Evolutionary conservation across 2,797 vertebrate genomes (phyloP).

Genomic region (Hippoglossus hippoglossus): DNA sequence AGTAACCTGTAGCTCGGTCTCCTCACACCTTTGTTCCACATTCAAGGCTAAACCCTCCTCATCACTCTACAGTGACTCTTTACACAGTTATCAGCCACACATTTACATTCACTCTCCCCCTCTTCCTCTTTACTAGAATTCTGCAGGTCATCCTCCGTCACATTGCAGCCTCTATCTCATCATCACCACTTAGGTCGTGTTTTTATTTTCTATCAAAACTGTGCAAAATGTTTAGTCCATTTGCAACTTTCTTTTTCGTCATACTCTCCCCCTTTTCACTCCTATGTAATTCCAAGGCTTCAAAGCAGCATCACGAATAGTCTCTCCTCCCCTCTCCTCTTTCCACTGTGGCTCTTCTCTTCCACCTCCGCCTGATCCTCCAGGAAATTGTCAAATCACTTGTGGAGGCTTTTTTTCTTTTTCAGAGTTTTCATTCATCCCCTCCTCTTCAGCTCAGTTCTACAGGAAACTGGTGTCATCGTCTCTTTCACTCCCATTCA

Average conservation of each 20-base stretch:
- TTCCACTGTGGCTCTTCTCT: slow-evolving; percentile 26
- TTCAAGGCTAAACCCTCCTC: slow-evolving; percentile 17
- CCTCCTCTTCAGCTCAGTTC: slow-evolving; percentile 49
- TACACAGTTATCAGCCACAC: not conserved
- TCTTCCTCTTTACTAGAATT: not conserved
- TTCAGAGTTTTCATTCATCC: slow-evolving; percentile 19
- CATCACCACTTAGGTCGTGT: not conserved
- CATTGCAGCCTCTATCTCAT: not conserved
- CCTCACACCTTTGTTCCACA: slow-evolving; percentile 39
- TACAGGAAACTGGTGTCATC: slow-evolving; percentile 53
- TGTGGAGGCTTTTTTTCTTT: slow-evolving; percentile 38
- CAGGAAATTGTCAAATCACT: slow-evolving; percentile 58
- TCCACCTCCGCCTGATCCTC: slow-evolving; percentile 46
- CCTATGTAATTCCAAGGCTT: slow-evolving; percentile 1
- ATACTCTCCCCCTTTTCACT: slow-evolving; percentile 2
- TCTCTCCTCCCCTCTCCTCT: slow-evolving; percentile 23
- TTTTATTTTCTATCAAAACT: slow-evolving; percentile 11
- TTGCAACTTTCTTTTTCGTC: slow-evolving; percentile 28
- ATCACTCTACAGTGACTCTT: slow-evolving; percentile 1
- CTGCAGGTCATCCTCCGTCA: not conserved
- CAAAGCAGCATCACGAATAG: slow-evolving; percentile 24
- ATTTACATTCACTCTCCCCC: not conserved
- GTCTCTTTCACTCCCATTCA: slow-evolving; percentile 55
- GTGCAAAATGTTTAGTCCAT: slow-evolving; percentile 21
- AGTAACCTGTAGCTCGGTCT: slow-evolving; percentile 44